Evolutionary conservation across 2,113 vertebrate species (phyloP).

Genomic region (Budorcas taxicolor): DNA sequence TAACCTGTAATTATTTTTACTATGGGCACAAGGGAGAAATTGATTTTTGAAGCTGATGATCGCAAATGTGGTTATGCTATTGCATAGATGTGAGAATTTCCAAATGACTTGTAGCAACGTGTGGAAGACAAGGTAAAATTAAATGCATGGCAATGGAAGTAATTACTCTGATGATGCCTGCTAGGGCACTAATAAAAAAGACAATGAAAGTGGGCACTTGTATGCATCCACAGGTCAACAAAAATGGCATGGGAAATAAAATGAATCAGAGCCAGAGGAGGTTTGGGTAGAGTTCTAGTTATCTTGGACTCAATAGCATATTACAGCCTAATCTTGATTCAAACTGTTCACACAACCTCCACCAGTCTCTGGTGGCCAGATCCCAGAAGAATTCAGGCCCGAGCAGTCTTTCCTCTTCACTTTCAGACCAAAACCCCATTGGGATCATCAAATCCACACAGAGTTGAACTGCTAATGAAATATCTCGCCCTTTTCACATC

Average conservation of each 20-base stretch:
- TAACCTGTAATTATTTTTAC: conserved; percentile 73
- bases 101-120: conserved; percentile 63
- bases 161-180: conserved; percentile 6
- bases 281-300: background rate
- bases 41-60: conserved; percentile 67
- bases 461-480: background rate
- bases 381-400: background rate
- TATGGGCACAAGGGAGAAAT: conserved; percentile 63
- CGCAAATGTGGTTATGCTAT: conserved; percentile 1
- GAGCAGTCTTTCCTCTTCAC: background rate
- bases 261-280: background rate
- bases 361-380: background rate
- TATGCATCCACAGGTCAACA: background rate
- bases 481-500: background rate
- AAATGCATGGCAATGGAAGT: background rate
- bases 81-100: conserved; percentile 21
- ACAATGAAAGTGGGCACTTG: background rate
- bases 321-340: background rate
- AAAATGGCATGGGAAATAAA: background rate
- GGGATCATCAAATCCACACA: background rate
- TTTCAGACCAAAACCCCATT: background rate
- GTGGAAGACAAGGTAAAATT: conserved; percentile 25
- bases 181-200: background rate
- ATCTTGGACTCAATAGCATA: background rate
- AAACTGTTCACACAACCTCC: background rate